Evolutionary conservation across 37 sponge, comb jelly and placozoan genomes (phyloP), one percentile per base, ranked within the genome.

Genomic region (Halichondria panicea): DNA sequence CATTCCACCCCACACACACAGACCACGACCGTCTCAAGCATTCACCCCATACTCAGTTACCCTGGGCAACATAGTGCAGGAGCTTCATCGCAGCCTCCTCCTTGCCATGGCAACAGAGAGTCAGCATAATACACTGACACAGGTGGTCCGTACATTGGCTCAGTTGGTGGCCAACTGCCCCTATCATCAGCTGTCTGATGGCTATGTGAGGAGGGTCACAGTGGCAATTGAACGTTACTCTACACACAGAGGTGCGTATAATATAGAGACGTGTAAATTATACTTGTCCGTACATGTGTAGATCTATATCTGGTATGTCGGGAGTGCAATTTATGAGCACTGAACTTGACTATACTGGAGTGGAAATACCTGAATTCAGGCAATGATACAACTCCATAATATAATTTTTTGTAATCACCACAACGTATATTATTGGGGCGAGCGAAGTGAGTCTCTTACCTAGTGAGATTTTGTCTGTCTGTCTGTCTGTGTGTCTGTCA

Each of bases 41-140:
- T 84, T 69, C 69, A 75, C 70, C 6, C 84, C 77, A 0, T 84
- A 70, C 66, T 77, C 85, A n/a, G 21, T n/a, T 40, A 76, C 77
- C 24, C 60, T 91, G 74, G 92, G 92, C 11, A 65, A 71, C 32
- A 63, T 91, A 11, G 31, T 91, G 8, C 67, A 79, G 31, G 92
- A 91, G 43, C 46, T 91, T 0, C 92, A 91, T 62, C 71, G 79
- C 27, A 50, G 46, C 12, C 63, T 86, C 18, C 55, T 86, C 32
- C 39, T 78, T 55, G 63, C 87, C 59, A 32, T 73, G 3, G 36
- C 82, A 33, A 63, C 87, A 19, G 92, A 91, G 75, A 32, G 60
- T 19, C 57, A 77, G 21, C 40, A 62, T 25, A 67, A 53, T 15
- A 78, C 78, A 39, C 74, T 86, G 25, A 55, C 80, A 6, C 83